Conservation (phyloP, 2,888 invertebrate genomes). For the Thymelicus sylvestris region DNA sequence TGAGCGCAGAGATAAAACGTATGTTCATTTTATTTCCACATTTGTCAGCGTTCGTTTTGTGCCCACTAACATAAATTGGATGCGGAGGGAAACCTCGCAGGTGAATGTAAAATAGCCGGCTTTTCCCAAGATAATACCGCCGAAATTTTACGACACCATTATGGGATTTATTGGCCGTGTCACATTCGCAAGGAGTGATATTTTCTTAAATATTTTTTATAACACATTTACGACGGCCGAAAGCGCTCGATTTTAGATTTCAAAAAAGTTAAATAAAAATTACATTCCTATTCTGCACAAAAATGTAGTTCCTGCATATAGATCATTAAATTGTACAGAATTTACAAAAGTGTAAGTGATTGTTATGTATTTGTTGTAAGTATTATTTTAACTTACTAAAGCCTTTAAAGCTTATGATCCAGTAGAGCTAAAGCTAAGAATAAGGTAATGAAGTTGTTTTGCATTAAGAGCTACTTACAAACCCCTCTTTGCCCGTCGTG, state of each 20-base stretch:
- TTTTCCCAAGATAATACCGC: slow-evolving; percentile 83
- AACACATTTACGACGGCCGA: slow-evolving; percentile 10
- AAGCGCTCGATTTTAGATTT: slow-evolving; percentile 9
- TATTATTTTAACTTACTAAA: no score
- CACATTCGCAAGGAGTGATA: slow-evolving; percentile 74
- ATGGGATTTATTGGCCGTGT: slow-evolving; percentile 81
- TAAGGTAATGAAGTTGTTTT: neutral
- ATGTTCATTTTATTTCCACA: slow-evolving; percentile 84
- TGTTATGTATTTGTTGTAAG: no score
- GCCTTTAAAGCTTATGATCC: neutral
- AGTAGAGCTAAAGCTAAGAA: neutral
- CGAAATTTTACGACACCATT: slow-evolving; percentile 83
- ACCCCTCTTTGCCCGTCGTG: neutral
- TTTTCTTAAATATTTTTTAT: slow-evolving; percentile 65
- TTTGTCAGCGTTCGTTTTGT: slow-evolving; percentile 85
- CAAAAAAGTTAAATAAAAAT: slow-evolving; percentile 5
- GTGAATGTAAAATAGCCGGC: slow-evolving; percentile 84
- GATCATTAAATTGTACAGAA: no score
- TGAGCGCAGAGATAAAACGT: slow-evolving; percentile 80
- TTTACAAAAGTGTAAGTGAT: no score
- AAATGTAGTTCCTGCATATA: no score
- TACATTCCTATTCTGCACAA: neutral
- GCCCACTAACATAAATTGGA: slow-evolving; percentile 85
- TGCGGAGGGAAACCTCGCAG: slow-evolving; percentile 82
- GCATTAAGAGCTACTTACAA: neutral